A percentile compares a stretch with the other conserved stretches of the same genome.
phyloP scores from a whole-genome alignment of 2,888 invertebrate species.

The Physocephala rufipes region DNA sequence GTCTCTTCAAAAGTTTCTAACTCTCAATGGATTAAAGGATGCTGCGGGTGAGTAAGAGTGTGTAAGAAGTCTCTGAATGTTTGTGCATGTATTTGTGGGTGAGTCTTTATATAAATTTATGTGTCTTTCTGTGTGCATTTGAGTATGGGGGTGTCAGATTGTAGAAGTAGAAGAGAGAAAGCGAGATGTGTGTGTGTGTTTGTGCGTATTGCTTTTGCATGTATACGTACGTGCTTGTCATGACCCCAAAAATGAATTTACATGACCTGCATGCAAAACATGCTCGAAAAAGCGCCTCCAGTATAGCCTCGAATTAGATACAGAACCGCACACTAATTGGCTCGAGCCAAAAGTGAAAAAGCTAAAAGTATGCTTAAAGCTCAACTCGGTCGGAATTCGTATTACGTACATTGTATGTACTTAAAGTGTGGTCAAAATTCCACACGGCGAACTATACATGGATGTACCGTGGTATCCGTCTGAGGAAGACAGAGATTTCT shows the following conservation, averaged over 20 bases:
- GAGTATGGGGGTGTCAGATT: neutral
- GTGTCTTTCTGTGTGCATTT: neutral
- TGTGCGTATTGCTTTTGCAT: neutral
- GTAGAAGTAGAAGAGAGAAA: neutral
- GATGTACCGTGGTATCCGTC: no score
- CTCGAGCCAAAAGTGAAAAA: slow-evolving; percentile 5
- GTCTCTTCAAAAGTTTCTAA: neutral
- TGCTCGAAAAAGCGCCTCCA: neutral
- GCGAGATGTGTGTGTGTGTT: neutral
- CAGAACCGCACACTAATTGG: slow-evolving; percentile 23
- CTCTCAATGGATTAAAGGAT: no score
- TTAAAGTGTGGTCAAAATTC: no score
- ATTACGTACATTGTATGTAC: no score
- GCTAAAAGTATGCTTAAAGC: slow-evolving; percentile 4
- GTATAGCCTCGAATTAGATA: slow-evolving; percentile 10
- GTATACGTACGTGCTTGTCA: neutral
- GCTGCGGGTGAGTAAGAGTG: neutral
- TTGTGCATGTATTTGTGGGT: slow-evolving; percentile 7
- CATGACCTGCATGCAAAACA: slow-evolving; percentile 15
- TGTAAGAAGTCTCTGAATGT: neutral
- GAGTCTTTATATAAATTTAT: neutral
- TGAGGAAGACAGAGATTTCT: no score
- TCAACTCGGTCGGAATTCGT: neutral
- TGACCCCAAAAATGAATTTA: slow-evolving; percentile 27
- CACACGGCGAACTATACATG: no score